Evolutionary conservation across 1,140 invertebrate species (phyloP), one percentile per base, ranked within the genome.

Genomic region (Lysiphlebus fabarum): DNA sequence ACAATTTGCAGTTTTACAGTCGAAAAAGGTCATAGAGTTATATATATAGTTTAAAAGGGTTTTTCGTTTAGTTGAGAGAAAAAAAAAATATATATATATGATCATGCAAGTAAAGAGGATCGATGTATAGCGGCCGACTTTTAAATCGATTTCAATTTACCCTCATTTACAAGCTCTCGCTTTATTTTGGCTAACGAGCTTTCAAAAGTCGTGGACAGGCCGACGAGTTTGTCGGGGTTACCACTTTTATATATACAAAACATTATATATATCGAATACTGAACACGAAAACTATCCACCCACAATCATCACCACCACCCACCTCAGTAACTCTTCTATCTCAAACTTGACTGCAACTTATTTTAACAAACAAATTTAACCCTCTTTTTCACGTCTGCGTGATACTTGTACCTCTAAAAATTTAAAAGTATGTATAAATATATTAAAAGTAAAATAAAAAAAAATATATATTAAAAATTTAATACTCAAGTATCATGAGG

Each of bases 101-200:
- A 48, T 40, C 36, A 34, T 48, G 34, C 43, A 8, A 7, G 17
- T 45, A 14, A 36, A 53, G 8, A 59, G 12, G 65, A 75, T 77
- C 70, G 68, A 75, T 62, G 17, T 26, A 56, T 61, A 17, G 45
- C 62, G 41, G 43, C 58, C 58, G 50, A 49, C 54, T 59, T 59
- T 56, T 60, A 68, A 73, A 78, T 78, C 76, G 74, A 78, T 78
- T 78, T 78, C 75, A 78, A 78, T 78, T 78, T 78, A 77, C 67
- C 72, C 70, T 76, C 73, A 71, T 78, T 71, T 78, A 63, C 62
- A 77, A 77, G 68, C 69, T 66, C 70, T 69, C 73, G 70, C 71
- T 73, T 65, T 64, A 68, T 70, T 65, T 49, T 14, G 65, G 69
- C 71, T 77, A 78, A 77, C 76, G 74, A 78, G 76, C 75, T 77